Evolutionary conservation across 2,113 vertebrate genomes (phyloP).

Genomic region (Megaleporinus macrocephalus): DNA sequence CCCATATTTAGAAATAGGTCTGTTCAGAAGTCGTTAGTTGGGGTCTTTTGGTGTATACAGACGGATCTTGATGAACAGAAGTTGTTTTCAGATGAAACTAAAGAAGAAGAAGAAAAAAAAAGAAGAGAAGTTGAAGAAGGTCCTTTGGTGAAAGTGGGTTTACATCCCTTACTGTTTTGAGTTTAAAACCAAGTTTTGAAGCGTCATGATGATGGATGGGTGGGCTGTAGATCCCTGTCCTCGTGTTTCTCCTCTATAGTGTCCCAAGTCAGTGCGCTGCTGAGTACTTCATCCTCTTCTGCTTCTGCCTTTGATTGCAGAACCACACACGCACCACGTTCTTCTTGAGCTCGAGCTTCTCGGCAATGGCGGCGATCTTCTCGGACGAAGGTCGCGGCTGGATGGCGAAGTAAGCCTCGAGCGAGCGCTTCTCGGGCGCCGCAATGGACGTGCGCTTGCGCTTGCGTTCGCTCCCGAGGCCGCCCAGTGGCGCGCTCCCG

Average conservation of each 20-base stretch:
- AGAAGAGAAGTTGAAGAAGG: no score
- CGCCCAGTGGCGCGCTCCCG: slow-evolving; percentile 1
- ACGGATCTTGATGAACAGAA: no score
- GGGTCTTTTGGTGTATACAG: no score
- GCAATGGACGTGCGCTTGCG: slow-evolving; percentile 93
- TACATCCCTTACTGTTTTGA: not conserved
- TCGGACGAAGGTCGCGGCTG: slow-evolving; percentile 92
- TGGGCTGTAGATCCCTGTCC: slow-evolving; percentile 69
- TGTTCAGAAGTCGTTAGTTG: no score
- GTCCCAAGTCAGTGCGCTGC: slow-evolving; percentile 77
- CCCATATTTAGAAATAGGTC: no score
- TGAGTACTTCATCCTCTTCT: slow-evolving; percentile 95
- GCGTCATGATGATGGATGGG: no score
- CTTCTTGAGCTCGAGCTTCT: slow-evolving; percentile 94
- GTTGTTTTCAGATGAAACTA: no score
- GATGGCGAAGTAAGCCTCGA: slow-evolving; percentile 93
- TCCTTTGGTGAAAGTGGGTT: no score
- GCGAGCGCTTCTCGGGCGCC: slow-evolving; percentile 90
- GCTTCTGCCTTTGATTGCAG: slow-evolving; percentile 94
- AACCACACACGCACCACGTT: slow-evolving; percentile 96
- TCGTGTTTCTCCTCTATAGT: slow-evolving; percentile 57
- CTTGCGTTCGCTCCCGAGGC: slow-evolving; percentile 81
- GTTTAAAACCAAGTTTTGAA: not conserved
- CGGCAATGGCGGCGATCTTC: slow-evolving; percentile 91
- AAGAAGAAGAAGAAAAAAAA: no score